phyloP scores from a whole-genome alignment of 2,888 invertebrate genomes.

The Leucozona laternaria region DNA sequence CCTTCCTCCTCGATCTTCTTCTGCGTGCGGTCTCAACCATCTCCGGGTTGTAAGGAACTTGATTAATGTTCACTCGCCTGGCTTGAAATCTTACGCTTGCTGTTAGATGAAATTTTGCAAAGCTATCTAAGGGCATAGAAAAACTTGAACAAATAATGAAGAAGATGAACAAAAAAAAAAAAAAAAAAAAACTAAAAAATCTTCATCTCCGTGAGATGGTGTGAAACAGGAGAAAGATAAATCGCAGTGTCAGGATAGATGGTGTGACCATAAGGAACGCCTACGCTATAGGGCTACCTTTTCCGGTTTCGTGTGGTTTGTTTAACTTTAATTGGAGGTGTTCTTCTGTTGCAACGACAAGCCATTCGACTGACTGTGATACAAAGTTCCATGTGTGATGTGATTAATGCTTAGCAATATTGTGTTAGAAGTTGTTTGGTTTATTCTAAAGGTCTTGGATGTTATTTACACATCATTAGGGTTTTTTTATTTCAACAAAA shows the following conservation, averaged over 20 bases:
- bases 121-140: slow-evolving; percentile 61
- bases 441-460: slow-evolving; percentile 11
- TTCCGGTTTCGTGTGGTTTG: slow-evolving; percentile 73
- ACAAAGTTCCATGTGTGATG: slow-evolving; percentile 31
- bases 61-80: slow-evolving; percentile 64
- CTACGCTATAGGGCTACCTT: slow-evolving; percentile 69
- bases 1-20: slow-evolving; percentile 1
- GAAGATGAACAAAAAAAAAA: neutral
- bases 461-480: slow-evolving; percentile 37
- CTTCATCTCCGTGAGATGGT: slow-evolving; percentile 56
- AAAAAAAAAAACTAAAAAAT: slow-evolving; percentile 11
- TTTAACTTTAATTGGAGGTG: slow-evolving; percentile 69
- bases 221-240: slow-evolving; percentile 67
- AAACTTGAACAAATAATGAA: slow-evolving; percentile 18
- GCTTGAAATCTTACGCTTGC: slow-evolving; percentile 61
- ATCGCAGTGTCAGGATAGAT: slow-evolving; percentile 66
- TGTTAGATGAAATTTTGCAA: slow-evolving; percentile 68
- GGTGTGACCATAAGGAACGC: slow-evolving; percentile 72
- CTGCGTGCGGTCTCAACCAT: slow-evolving; percentile 28
- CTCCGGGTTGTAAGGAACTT: slow-evolving; percentile 52
- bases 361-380: slow-evolving; percentile 32
- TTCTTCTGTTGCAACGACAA: slow-evolving; percentile 44
- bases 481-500: neutral
- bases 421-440: slow-evolving; percentile 33
- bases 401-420: slow-evolving; percentile 32